Conservation (phyloP, 1,140 invertebrate species). For the Aphaenogaster rudis region DNA sequence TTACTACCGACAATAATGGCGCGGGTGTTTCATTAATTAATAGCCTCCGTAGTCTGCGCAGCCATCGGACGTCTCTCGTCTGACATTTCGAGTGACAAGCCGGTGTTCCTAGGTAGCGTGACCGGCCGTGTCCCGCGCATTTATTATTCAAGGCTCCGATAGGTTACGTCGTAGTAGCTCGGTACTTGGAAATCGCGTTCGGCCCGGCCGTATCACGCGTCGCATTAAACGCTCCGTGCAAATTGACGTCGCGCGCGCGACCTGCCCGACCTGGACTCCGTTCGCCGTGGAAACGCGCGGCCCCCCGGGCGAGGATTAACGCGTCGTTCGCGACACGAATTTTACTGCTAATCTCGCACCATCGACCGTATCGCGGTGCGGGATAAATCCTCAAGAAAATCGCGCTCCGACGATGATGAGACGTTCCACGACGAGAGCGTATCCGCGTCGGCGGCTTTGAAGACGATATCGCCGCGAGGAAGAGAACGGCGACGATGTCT, state of each 20-base stretch:
- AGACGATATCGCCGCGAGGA: conserved; percentile 46
- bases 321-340: conserved; percentile 43
- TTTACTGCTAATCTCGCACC: conserved; percentile 28
- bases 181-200: conserved; percentile 81
- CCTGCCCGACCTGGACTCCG: neutral
- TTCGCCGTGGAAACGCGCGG: neutral
- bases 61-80: conserved; percentile 78
- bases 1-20: conserved; percentile 72
- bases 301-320: conserved; percentile 36
- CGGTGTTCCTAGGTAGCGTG: conserved; percentile 84
- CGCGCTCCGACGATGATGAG: conserved; percentile 19
- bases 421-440: conserved; percentile 10
- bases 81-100: conserved; percentile 87
- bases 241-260: conserved; percentile 73
- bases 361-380: conserved; percentile 33
- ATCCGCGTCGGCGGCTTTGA: conserved; percentile 52
- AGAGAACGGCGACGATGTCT: conserved; percentile 18
- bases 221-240: conserved; percentile 79
- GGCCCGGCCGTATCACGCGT: conserved; percentile 79
- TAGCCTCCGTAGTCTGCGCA: conserved; percentile 78
- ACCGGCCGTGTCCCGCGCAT: conserved; percentile 83
- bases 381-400: conserved; percentile 28
- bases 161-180: conserved; percentile 82
- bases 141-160: conserved; percentile 86
- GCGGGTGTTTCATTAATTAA: conserved; percentile 85